Evolutionary conservation across 2,113 vertebrate species (phyloP).

Genomic region (Columba janthina): DNA sequence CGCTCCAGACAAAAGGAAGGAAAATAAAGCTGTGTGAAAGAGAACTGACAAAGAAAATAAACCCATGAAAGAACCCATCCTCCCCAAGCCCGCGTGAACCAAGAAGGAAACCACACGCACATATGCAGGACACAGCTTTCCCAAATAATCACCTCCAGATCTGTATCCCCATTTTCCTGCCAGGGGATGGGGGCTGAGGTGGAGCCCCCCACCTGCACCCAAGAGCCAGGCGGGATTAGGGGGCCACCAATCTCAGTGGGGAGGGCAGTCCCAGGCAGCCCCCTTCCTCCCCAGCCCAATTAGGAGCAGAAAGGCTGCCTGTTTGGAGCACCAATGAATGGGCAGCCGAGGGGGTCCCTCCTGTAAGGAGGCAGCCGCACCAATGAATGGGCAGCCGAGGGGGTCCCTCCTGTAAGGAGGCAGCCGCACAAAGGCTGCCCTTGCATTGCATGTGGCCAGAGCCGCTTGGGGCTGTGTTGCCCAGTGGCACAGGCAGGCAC

Average conservation of each 20-base stretch:
- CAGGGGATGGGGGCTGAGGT: not conserved
- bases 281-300: not conserved
- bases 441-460: fast-evolving
- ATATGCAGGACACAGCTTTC: not conserved
- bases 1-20: not conserved
- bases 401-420: not conserved
- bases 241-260: not conserved
- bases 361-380: too few species aligned
- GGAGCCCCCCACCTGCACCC: not conserved
- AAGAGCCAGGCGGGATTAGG: not conserved
- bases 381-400: not conserved
- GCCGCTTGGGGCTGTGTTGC: fast-evolving
- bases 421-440: conserved; percentile 11
- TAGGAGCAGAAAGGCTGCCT: not conserved
- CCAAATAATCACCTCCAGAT: not conserved
- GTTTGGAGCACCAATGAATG: fast-evolving
- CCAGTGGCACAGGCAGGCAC: not conserved
- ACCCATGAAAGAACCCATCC: not conserved
- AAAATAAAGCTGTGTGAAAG: conserved; percentile 24
- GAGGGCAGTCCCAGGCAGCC: not conserved
- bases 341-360: not conserved
- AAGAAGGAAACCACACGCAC: not conserved
- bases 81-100: fast-evolving
- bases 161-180: fast-evolving
- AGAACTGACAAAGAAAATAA: conserved; percentile 25